These are phyloP conservation scores for Protomyctophum bolini DNA, from an alignment of 2,113 vertebrate species.

Conservation along the genomic window DNA sequence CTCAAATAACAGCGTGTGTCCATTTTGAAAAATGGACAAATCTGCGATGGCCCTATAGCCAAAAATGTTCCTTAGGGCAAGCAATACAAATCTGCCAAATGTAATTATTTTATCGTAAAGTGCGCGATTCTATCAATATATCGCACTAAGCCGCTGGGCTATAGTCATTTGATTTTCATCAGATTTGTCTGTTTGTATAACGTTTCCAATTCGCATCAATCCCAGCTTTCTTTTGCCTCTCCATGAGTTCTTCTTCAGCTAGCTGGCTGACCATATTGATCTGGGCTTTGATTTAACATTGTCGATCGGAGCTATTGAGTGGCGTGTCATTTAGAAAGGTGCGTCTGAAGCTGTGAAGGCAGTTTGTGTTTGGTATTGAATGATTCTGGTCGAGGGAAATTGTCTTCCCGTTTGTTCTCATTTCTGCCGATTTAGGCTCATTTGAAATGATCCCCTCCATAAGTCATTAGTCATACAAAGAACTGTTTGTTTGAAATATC, in stretches of 20 bases:
- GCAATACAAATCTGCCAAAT: no score
- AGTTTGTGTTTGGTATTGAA: neutral
- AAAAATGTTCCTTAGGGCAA: no score
- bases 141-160: neutral
- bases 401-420: neutral
- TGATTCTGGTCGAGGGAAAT: neutral
- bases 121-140: neutral
- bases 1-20: no score
- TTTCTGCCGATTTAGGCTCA: neutral
- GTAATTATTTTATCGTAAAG: no score
- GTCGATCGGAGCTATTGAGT: slow-evolving; percentile 47
- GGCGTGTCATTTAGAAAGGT: slow-evolving; percentile 41
- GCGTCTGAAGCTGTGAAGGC: slow-evolving; percentile 13
- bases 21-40: no score
- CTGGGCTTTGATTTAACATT: slow-evolving; percentile 47
- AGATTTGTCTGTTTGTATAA: slow-evolving; percentile 42
- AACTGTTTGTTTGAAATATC: neutral
- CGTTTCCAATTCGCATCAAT: slow-evolving; percentile 53
- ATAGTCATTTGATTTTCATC: slow-evolving; percentile 61
- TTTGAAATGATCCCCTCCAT: slow-evolving; percentile 3
- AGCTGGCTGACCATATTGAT: slow-evolving; percentile 40
- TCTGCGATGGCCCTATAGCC: no score
- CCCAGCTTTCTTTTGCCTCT: slow-evolving; percentile 37
- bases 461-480: neutral
- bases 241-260: slow-evolving; percentile 44